Evolutionary conservation across 2,113 vertebrate species (phyloP).

Genomic region (Charadrius vociferus): DNA sequence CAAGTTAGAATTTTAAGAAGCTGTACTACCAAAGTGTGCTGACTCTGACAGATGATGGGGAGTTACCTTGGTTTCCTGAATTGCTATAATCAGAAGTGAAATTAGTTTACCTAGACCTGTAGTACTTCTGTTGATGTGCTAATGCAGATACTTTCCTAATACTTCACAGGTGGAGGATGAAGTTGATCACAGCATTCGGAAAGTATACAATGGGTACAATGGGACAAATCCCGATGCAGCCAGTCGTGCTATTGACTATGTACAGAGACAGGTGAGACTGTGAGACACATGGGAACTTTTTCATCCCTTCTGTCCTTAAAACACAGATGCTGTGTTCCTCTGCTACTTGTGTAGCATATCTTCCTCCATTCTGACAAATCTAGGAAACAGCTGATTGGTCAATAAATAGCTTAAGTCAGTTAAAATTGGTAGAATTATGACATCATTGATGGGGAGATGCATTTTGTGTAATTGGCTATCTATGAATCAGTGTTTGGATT

Average conservation of each 20-base stretch:
- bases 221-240: conserved; percentile 92
- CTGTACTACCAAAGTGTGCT: neutral
- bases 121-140: neutral
- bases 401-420: neutral
- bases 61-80: neutral
- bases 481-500: neutral
- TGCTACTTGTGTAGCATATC: neutral
- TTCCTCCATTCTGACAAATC: neutral
- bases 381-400: neutral
- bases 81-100: neutral
- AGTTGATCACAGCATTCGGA: conserved; percentile 91
- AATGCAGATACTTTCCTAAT: neutral
- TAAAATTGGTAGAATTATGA: neutral
- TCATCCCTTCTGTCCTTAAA: neutral
- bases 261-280: conserved; percentile 91
- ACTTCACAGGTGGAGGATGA: conserved; percentile 88
- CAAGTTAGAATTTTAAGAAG: neutral
- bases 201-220: conserved; percentile 94
- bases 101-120: neutral
- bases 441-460: neutral
- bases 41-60: neutral
- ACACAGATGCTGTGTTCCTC: neutral
- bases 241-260: conserved; percentile 96
- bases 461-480: neutral
- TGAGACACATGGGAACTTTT: accelerated